phyloP scores from a whole-genome alignment of 2,113 vertebrate species.

The Cheirogaleus medius region DNA sequence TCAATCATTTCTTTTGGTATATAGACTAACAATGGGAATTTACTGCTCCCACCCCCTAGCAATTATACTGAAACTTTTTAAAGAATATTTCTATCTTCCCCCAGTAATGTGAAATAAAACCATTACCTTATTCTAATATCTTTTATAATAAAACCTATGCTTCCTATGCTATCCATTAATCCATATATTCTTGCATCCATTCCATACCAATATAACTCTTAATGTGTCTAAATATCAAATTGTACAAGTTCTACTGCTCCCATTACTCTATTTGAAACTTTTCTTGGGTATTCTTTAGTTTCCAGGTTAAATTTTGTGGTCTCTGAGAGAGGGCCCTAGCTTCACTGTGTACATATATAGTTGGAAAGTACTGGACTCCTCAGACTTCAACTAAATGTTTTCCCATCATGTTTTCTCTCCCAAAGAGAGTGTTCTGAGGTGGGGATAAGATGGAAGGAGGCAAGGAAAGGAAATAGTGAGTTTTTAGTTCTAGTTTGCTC shows the following conservation, averaged over 20 bases:
- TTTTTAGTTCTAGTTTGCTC: neutral
- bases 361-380: neutral
- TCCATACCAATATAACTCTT: neutral
- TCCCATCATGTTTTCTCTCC: neutral
- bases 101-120: constrained; percentile 8
- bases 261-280: neutral
- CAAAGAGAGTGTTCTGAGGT: neutral
- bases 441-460: neutral
- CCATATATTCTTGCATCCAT: neutral
- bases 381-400: neutral
- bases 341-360: neutral
- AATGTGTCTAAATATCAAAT: neutral
- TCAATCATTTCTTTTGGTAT: neutral
- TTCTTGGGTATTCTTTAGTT: neutral
- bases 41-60: neutral
- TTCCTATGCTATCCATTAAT: neutral
- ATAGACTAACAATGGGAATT: neutral
- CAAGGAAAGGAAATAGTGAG: neutral
- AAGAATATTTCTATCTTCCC: constrained; percentile 29
- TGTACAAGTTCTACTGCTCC: neutral
- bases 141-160: neutral
- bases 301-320: neutral
- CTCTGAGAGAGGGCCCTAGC: neutral
- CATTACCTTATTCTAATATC: neutral
- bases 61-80: neutral